Base-by-base conservation (phyloP, 2,888 invertebrate species). In the Sminthurides aquaticus region DNA sequence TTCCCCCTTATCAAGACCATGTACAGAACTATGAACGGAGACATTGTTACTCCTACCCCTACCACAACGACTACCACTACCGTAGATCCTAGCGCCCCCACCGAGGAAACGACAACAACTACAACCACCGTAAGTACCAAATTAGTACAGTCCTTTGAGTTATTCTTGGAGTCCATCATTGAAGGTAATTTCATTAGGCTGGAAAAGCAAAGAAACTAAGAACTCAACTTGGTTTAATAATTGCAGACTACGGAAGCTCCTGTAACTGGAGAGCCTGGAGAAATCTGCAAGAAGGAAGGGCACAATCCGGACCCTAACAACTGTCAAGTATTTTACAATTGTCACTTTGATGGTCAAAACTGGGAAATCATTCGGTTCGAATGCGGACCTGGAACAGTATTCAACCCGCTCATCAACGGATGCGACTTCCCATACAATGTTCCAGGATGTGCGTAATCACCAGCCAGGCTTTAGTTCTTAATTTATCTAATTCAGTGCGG, bases 361-460 rank as follows among this genome's bases (percentile, higher is more conserved):
- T 71, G 70, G 69, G 60, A 43, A 1, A 49, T 62, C 20, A 56
- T 59, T n/a, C 49, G 34, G 20, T 24, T 54, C 28, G 5, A n/a
- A 8, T 71, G 72, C 49, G 60, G 60, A 3, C 54, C 67, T 27
- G 72, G 72, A 60, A 71, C 71, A 0, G 43, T 61, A 18, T 72
- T 71, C 49, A 49, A 69, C 52, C 66, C 62, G 18, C 49, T 3
- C 1, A 62, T 24, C 1, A 24, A 56, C 2, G 57, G 34, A 15
- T 72, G 72, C 48, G 60, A 66, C 43, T 65, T 57, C 57, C 60
- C 67, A 11, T 22, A 62, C 3, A 56, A 54, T 48, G 67, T 71
- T 49, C 68, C 69, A 2, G 69, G 67, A 49, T 72, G 72, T 25
- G 18, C 1, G 2, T 55, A 24, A n/a, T n/a, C 49, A 49, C 60